Base-by-base conservation (phyloP, 2,797 vertebrate genomes). In the Sebastes cheni region DNA sequence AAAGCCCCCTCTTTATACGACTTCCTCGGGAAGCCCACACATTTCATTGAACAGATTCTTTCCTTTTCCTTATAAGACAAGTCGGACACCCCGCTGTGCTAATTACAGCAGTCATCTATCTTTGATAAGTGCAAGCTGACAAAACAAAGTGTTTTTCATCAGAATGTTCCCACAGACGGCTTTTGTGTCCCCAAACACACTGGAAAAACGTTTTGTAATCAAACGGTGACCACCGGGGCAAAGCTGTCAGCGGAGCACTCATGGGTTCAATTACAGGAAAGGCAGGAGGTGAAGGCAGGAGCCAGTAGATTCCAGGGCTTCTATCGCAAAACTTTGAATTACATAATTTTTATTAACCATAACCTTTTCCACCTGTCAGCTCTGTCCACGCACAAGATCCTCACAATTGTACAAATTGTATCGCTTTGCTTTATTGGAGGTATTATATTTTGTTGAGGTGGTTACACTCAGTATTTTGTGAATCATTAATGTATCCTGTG, bases 221-320 rank as follows among this genome's bases (percentile, higher is more conserved):
- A 83, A 77, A 79, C 69, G 62, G 76, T 86, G 77, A 86, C 82
- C 81, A 65, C 39, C 5, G 68, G 75, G 82, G 81, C 87, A 81
- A 80, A 86, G 72, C 82, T 87, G 84, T 90, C 88, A 77, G 77
- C 72, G 52, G 65, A 81, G 77, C 18, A 66, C 81, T 93, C 81
- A 88, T 92, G 87, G 88, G 69, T 89, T 93, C 82, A 90, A 76
- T 93, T 94, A 92, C 68, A 79, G 81, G 80, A 88, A 83, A 87
- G 85, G 72, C 72, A 78, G 84, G 79, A 87, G 82, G 67, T 83
- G 54, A 81, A 84, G 81, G 67, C 46, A 30, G 75, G 16, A 87
- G 88, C 84, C 81, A 84, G 79, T 60, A 82, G 83, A 90, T 90
- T 90, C 88, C 81, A 84, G 52, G 30, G 67, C 20, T 73, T 87